Evolutionary conservation across 2,113 vertebrate genomes (phyloP).

Genomic region (Pomatorhinus ruficollis): DNA sequence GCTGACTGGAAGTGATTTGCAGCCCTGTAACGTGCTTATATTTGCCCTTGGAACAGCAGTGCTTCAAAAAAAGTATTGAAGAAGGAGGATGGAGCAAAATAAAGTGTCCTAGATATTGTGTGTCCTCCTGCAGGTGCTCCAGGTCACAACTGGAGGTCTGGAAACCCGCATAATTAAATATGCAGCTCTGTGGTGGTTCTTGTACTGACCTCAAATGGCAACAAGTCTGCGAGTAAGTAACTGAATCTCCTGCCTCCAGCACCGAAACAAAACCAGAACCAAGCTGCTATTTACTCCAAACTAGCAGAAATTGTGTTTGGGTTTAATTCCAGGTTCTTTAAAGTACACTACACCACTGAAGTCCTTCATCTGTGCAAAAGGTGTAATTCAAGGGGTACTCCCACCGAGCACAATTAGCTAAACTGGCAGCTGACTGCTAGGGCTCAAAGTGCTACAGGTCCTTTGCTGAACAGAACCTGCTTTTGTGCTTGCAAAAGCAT

Average conservation of each 20-base stretch:
- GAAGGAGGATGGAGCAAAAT: not conserved
- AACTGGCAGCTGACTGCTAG: not conserved
- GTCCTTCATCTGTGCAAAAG: not conserved
- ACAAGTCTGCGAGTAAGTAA: not conserved
- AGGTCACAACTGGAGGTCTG: not conserved
- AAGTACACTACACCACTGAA: not conserved
- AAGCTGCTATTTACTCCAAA: not conserved
- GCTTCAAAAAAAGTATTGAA: not conserved
- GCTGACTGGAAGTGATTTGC: not conserved
- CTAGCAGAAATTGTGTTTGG: not conserved
- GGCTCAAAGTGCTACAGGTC: not conserved
- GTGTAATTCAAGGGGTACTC: rapidly evolving
- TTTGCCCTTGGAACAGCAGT: not conserved
- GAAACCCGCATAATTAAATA: rapidly evolving
- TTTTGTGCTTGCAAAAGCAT: not conserved
- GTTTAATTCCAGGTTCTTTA: not conserved
- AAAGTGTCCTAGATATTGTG: not conserved
- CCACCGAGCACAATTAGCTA: not conserved
- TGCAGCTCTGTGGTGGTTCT: not conserved
- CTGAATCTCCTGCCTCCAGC: not conserved
- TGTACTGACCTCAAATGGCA: not conserved
- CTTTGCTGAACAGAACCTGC: not conserved
- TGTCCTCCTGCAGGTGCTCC: not conserved
- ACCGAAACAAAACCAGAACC: not conserved
- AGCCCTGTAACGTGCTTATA: not conserved